Evolutionary conservation across 2,888 invertebrate species (phyloP).

Genomic region (Dysmachus trigonus): DNA sequence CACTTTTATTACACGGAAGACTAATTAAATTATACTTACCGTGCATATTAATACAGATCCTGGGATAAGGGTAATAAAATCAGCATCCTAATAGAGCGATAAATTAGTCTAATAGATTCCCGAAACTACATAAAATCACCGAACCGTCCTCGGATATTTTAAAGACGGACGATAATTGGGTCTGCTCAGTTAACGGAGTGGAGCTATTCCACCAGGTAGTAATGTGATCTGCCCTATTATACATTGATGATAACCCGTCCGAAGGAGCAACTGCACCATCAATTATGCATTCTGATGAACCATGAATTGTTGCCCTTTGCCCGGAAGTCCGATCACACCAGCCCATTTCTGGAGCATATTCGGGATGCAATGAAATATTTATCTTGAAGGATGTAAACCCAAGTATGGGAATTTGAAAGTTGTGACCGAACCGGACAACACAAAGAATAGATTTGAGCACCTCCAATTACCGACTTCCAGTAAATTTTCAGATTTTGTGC

Average conservation of each 20-base stretch:
- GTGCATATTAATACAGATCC: neutral
- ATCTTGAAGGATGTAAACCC: neutral
- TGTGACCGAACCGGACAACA: neutral
- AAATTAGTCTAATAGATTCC: neutral
- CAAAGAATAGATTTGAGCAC: neutral
- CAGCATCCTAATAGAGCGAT: neutral
- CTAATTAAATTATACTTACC: neutral
- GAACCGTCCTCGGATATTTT: neutral
- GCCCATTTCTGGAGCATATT: neutral
- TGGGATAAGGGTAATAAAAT: neutral
- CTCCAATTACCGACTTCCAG: neutral
- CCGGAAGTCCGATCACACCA: neutral
- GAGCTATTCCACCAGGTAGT: neutral
- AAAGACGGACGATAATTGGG: neutral
- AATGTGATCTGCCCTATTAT: neutral
- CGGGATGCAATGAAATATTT: constrained; percentile 1
- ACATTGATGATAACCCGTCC: neutral
- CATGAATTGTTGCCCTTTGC: constrained; percentile 12
- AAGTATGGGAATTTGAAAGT: neutral
- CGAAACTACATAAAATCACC: neutral
- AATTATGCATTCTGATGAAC: constrained; percentile 21
- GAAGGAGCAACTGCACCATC: constrained; percentile 6
- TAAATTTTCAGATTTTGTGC: neutral
- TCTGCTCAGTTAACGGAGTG: neutral
- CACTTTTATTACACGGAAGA: neutral